A percentile compares a stretch with the other conserved stretches of the same genome.
Evolutionary conservation across 2,797 vertebrate genomes (phyloP).

Genomic region (Gambusia yucatana): DNA sequence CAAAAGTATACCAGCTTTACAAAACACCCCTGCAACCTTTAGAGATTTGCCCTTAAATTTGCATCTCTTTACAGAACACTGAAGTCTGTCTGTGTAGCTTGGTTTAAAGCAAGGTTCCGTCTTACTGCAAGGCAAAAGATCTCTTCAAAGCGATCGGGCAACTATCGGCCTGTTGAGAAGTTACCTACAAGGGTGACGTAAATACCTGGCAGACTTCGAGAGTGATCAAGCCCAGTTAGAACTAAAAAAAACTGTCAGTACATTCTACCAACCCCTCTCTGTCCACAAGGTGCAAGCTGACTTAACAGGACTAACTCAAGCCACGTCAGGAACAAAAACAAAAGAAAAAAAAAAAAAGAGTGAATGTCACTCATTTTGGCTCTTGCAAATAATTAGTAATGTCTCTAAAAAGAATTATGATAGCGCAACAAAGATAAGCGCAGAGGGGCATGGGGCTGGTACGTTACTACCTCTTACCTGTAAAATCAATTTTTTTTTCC

Average conservation of each 20-base stretch:
- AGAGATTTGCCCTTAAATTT: conserved; percentile 61
- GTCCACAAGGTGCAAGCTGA: conserved; percentile 74
- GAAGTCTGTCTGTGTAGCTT: conserved; percentile 62
- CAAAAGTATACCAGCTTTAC: conserved; percentile 72
- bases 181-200: conserved; percentile 55
- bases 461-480: conserved; percentile 53
- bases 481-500: conserved; percentile 23
- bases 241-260: conserved; percentile 68
- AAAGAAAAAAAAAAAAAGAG: conserved; percentile 61
- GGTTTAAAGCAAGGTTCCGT: conserved; percentile 72
- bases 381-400: conserved; percentile 79
- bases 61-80: conserved; percentile 60
- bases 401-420: conserved; percentile 72
- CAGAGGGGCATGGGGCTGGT: conserved; percentile 54
- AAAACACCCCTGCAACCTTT: conserved; percentile 72
- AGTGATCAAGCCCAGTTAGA: conserved; percentile 66
- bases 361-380: conserved; percentile 88
- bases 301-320: conserved; percentile 68
- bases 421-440: conserved; percentile 63
- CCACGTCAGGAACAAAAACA: conserved; percentile 46
- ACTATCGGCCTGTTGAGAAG: conserved; percentile 37
- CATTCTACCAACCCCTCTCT: conserved; percentile 71
- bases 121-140: conserved; percentile 67
- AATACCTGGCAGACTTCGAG: conserved; percentile 71
- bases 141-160: conserved; percentile 52